Evolutionary conservation across 2,797 vertebrate species (phyloP).

Genomic region (Lagocephalus sceleratus): DNA sequence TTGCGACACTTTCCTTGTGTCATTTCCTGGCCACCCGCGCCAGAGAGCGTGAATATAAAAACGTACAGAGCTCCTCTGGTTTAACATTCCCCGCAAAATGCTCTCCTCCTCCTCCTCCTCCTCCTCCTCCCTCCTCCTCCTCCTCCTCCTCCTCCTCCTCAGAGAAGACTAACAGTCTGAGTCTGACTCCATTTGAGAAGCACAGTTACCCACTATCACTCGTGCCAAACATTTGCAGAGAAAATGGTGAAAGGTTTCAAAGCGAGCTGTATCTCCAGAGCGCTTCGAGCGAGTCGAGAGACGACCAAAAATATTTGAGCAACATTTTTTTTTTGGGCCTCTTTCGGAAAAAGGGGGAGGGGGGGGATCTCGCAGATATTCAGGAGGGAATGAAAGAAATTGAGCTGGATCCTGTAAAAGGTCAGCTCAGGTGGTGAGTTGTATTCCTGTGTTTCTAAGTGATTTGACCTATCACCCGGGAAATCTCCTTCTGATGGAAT

Average conservation of each 20-base stretch:
- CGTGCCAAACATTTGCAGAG: conserved; percentile 52
- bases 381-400: neutral
- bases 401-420: neutral
- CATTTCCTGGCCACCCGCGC: conserved; percentile 57
- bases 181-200: conserved; percentile 54
- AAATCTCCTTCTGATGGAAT: no score
- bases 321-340: conserved; percentile 6
- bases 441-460: no score
- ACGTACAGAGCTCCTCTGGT: conserved; percentile 39
- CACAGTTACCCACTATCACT: conserved; percentile 48
- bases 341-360: conserved; percentile 8
- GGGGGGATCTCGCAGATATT: conserved; percentile 19
- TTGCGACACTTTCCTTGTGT: conserved; percentile 38
- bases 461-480: no score
- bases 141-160: conserved; percentile 25
- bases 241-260: conserved; percentile 25
- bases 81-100: conserved; percentile 38
- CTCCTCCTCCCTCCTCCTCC: conserved; percentile 34
- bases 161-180: conserved; percentile 20
- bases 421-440: no score
- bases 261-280: conserved; percentile 40
- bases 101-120: conserved; percentile 41
- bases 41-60: conserved; percentile 54
- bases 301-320: conserved; percentile 23
- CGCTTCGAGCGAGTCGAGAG: conserved; percentile 14